A percentile compares a stretch with the other conserved stretches of the same genome.
Conservation (phyloP, 2,113 vertebrate genomes). For the Athene cunicularia region DNA sequence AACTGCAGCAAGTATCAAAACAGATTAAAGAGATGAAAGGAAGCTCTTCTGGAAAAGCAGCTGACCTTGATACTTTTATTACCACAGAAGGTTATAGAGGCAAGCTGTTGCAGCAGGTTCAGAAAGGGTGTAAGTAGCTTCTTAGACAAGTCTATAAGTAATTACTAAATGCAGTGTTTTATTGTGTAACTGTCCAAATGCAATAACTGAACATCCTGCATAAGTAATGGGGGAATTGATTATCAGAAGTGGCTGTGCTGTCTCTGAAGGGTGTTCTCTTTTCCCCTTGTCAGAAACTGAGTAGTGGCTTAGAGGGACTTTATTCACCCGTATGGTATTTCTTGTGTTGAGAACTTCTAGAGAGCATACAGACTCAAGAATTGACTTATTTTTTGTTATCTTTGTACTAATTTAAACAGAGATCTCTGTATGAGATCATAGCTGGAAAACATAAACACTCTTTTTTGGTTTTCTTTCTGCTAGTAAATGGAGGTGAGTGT, state of each 20-base stretch:
- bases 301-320: fast-evolving
- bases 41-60: not conserved
- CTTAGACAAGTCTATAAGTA: fast-evolving
- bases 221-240: fast-evolving
- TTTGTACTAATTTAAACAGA: not conserved
- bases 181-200: fast-evolving
- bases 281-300: fast-evolving
- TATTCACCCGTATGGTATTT: fast-evolving
- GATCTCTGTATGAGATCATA: fast-evolving
- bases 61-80: not conserved
- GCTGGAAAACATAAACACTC: fast-evolving
- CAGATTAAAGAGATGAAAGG: not conserved
- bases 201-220: fast-evolving
- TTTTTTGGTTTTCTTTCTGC: fast-evolving
- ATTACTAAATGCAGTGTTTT: fast-evolving
- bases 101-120: fast-evolving
- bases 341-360: fast-evolving
- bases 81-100: fast-evolving
- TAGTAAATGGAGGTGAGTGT: fast-evolving
- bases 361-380: fast-evolving
- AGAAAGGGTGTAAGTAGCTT: fast-evolving
- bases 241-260: fast-evolving
- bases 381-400: fast-evolving
- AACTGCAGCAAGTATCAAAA: not conserved
- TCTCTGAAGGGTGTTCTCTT: fast-evolving